Evolutionary conservation across 2,888 invertebrate species (phyloP).

Genomic region (Stenolophus ochropezus): DNA sequence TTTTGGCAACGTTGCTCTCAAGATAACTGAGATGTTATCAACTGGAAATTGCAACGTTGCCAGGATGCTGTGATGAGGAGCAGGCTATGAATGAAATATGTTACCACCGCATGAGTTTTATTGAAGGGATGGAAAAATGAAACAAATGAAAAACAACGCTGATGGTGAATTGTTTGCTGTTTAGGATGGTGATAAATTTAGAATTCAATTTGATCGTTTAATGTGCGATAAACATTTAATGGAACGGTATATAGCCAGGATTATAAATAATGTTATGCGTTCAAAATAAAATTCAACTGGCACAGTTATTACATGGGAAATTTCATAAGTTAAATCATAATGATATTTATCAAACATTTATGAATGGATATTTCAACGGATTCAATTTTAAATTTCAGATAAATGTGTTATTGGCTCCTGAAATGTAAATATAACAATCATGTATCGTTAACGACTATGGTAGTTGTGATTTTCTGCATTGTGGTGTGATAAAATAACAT

Average conservation of each 20-base stretch:
- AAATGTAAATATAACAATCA: no score
- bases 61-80: conserved; percentile 41
- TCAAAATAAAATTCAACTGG: no score
- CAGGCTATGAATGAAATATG: conserved; percentile 35
- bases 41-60: conserved; percentile 48
- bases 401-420: no score
- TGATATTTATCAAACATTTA: no score
- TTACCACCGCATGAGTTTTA: conserved; percentile 17
- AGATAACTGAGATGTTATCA: conserved; percentile 52
- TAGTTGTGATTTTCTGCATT: no score
- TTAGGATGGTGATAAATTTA: not conserved
- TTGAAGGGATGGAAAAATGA: conserved; percentile 4
- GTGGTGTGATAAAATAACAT: no score
- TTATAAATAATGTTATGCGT: not conserved
- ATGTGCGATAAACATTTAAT: not conserved
- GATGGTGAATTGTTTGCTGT: not conserved
- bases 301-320: no score
- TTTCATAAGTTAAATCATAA: no score
- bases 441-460: no score
- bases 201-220: not conserved
- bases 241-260: not conserved
- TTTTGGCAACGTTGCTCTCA: not conserved
- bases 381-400: no score
- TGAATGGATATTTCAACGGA: no score
- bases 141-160: conserved; percentile 16